These are phyloP conservation scores for Tragopan temminckii DNA, from an alignment of 2,797 vertebrate species.

Conservation along the genomic window DNA sequence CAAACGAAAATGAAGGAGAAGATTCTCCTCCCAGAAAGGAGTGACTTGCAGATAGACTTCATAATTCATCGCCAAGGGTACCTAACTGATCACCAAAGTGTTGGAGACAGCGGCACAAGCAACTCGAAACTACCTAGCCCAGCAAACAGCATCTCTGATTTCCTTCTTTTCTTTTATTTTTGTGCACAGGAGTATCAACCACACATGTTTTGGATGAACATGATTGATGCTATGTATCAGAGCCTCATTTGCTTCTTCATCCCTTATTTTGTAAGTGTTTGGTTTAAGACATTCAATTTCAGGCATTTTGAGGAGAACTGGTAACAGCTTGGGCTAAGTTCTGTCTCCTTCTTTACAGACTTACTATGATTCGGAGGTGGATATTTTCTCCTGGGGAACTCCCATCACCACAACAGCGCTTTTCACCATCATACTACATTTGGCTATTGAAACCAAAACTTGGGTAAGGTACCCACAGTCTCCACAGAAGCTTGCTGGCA, in stretches of 20 bases:
- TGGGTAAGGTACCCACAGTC: constrained; percentile 87
- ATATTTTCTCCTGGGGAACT: constrained; percentile 97
- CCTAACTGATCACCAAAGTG: neutral
- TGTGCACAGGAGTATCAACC: constrained; percentile 92
- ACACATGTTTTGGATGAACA: constrained; percentile 98
- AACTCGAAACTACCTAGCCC: neutral
- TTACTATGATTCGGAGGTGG: constrained; percentile 92
- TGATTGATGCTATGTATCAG: constrained; percentile 98
- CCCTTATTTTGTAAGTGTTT: constrained; percentile 94
- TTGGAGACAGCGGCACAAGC: neutral
- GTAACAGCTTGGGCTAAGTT: neutral
- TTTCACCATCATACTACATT: constrained; percentile 93
- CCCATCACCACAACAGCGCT: constrained; percentile 92
- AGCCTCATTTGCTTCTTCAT: constrained; percentile 97
- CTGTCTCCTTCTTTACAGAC: constrained; percentile 82
- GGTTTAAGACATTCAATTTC: neutral
- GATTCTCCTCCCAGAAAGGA: neutral
- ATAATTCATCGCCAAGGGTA: neutral
- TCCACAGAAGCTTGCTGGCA: neutral
- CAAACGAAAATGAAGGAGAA: neutral
- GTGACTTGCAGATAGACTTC: neutral
- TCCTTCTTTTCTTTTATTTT: neutral
- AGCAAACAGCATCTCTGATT: neutral
- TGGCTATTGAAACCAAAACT: constrained; percentile 97
- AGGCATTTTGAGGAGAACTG: neutral